Conservation (phyloP, 2,888 invertebrate genomes). For the Cephus pulcher region DNA sequence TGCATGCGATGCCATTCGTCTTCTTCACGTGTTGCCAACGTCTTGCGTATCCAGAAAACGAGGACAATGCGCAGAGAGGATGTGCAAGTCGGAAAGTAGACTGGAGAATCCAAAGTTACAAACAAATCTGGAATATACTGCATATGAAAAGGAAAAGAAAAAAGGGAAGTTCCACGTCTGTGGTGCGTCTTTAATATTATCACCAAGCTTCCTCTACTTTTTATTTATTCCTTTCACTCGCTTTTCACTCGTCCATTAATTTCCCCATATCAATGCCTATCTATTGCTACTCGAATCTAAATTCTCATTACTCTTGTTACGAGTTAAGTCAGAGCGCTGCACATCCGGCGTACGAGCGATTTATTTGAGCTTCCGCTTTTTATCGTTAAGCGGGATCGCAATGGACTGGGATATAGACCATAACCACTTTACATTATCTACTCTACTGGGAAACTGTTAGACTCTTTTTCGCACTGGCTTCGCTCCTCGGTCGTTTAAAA, state of each 20-base stretch:
- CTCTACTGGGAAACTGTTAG: slow-evolving; percentile 8
- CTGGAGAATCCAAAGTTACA: not conserved
- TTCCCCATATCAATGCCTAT: not conserved
- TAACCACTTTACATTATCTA: slow-evolving; percentile 49
- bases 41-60: not conserved
- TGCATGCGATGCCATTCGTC: not conserved
- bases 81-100: not conserved
- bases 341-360: slow-evolving; percentile 55
- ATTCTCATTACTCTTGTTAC: slow-evolving; percentile 51
- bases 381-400: slow-evolving; percentile 51
- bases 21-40: slow-evolving; percentile 1
- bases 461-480: slow-evolving; percentile 1
- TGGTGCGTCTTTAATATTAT: not conserved
- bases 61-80: not conserved
- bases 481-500: not conserved
- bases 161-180: not conserved
- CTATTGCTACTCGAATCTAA: slow-evolving; percentile 19
- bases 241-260: not conserved
- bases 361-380: slow-evolving; percentile 58
- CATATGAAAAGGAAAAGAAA: not conserved
- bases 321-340: slow-evolving; percentile 45
- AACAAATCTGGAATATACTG: not conserved
- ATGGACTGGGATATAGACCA: slow-evolving; percentile 52
- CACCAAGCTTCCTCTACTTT: not conserved
- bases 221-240: not conserved